Percentiles rank a stretch among this genome's conserved stretches.
Conservation (phyloP, 2,888 invertebrate species). For the Smittia sp. region DNA sequence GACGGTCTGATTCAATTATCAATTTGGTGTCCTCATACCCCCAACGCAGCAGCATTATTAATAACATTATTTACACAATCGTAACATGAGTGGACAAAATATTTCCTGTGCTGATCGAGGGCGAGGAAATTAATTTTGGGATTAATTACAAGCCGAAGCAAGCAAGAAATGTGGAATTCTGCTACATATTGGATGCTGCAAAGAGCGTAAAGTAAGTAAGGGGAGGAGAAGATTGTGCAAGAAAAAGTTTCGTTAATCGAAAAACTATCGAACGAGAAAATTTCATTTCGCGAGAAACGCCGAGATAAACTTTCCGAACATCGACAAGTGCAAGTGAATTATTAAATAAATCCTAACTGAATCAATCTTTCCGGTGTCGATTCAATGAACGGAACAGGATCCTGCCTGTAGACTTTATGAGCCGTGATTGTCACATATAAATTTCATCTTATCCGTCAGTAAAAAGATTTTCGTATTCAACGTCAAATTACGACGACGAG, state of each 20-base stretch:
- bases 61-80: background rate
- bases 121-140: background rate
- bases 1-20: background rate
- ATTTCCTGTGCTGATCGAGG: background rate
- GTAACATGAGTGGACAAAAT: constrained; percentile 11
- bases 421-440: background rate
- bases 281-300: no score
- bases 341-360: background rate
- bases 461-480: no score
- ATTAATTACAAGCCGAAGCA: background rate
- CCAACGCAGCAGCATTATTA: background rate
- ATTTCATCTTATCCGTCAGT: no score
- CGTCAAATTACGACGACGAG: background rate
- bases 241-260: no score
- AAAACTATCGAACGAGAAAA: no score
- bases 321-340: background rate
- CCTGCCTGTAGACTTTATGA: background rate
- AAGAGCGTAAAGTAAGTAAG: background rate
- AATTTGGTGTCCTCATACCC: background rate
- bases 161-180: background rate
- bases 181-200: background rate
- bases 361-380: background rate
- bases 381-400: background rate
- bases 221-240: no score
- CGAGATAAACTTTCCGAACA: no score